These are phyloP conservation scores for Pogonomyrmex barbatus DNA, from an alignment of 1,140 invertebrate genomes.

Conservation along the genomic window DNA sequence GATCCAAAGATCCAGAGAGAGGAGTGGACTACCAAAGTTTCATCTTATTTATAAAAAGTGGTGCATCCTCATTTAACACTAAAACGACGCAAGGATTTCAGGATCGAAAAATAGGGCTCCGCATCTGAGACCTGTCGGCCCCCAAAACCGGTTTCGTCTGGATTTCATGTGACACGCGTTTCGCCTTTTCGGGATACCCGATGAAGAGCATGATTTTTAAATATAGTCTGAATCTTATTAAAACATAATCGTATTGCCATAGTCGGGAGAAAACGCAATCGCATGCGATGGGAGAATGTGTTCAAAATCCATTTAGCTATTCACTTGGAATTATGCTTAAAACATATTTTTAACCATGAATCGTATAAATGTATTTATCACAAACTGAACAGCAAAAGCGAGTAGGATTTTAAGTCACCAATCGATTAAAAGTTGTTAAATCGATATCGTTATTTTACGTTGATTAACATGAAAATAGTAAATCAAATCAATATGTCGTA, in stretches of 20 bases:
- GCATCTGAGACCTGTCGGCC: conserved; percentile 65
- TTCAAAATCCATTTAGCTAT: background rate
- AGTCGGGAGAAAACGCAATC: background rate
- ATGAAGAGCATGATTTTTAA: conserved; percentile 44
- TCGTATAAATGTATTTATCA: background rate
- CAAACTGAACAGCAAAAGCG: background rate
- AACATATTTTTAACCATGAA: background rate
- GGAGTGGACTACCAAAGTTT: conserved; percentile 58
- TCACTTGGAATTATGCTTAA: background rate
- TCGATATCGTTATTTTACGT: background rate
- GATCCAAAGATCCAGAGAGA: conserved; percentile 29
- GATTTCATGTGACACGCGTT: conserved; percentile 67
- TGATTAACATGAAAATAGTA: background rate
- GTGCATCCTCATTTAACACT: conserved; percentile 29
- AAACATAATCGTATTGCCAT: conserved; percentile 50
- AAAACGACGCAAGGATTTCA: conserved; percentile 68
- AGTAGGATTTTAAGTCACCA: background rate
- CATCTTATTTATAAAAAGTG: conserved; percentile 33
- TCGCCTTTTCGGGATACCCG: conserved; percentile 69
- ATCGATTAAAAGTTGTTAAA: background rate
- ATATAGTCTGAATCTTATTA: conserved; percentile 51
- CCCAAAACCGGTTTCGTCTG: conserved; percentile 70
- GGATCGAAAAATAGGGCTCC: conserved; percentile 66
- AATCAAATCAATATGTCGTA: background rate
- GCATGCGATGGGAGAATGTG: background rate